phyloP scores from a whole-genome alignment of 2,888 invertebrate genomes.

The Drosophila paramelanica region DNA sequence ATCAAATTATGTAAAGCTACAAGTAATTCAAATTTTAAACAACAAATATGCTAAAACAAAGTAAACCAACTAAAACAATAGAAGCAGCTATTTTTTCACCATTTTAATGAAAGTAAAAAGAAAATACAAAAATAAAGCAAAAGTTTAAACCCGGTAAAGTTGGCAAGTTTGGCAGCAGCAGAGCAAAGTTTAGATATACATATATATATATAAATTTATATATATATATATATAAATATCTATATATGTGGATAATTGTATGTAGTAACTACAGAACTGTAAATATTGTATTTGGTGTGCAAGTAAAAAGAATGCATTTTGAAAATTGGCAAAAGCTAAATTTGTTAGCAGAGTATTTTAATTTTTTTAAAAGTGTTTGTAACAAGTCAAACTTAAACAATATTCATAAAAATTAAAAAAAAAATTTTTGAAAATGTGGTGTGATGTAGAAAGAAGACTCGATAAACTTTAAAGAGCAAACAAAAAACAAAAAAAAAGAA shows the following conservation, averaged over 20 bases:
- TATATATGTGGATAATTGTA: constrained; percentile 42
- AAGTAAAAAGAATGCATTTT: constrained; percentile 38
- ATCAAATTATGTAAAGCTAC: constrained; percentile 70
- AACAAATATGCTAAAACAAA: constrained; percentile 41
- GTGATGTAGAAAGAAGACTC: constrained; percentile 62
- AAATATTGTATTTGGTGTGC: constrained; percentile 69
- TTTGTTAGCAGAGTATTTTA: constrained; percentile 59
- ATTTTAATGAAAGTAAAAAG: constrained; percentile 59
- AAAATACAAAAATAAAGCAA: constrained; percentile 14
- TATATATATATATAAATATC: constrained; percentile 30
- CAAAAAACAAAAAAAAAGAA: neutral
- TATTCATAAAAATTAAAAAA: constrained; percentile 12
- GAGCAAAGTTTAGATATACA: constrained; percentile 38
- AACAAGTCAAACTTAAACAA: constrained; percentile 29
- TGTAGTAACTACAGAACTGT: constrained; percentile 58
- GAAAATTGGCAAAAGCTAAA: constrained; percentile 50
- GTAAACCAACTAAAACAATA: constrained; percentile 60
- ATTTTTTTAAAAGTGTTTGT: constrained; percentile 59
- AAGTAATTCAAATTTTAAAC: constrained; percentile 66
- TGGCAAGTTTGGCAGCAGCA: constrained; percentile 26
- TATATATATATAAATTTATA: constrained; percentile 23
- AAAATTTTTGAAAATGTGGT: constrained; percentile 38
- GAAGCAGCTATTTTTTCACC: constrained; percentile 78
- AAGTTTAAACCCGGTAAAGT: constrained; percentile 24
- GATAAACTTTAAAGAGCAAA: constrained; percentile 54